Conservation (phyloP, 1,140 invertebrate genomes). For the Notospermus geniculatus region DNA sequence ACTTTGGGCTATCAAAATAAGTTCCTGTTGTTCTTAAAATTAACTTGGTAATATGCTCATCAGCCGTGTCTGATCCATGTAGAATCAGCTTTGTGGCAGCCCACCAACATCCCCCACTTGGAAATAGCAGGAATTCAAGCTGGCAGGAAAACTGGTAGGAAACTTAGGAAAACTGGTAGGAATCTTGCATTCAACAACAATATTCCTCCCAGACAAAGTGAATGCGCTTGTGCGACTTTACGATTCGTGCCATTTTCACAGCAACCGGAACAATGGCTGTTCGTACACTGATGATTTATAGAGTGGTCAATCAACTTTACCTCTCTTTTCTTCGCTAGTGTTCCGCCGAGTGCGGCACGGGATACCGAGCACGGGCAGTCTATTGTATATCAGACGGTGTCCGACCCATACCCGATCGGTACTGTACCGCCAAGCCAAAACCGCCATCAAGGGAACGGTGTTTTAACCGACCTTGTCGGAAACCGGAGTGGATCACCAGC, state of each 20-base stretch:
- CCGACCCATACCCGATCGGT: slow-evolving; percentile 34
- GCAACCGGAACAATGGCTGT: too few relatives aligned
- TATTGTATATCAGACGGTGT: slow-evolving; percentile 59
- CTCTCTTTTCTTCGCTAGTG: slow-evolving; percentile 62
- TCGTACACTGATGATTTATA: neutral
- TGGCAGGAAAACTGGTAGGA: too few relatives aligned
- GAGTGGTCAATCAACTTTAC: neutral
- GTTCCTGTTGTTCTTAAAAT: too few relatives aligned
- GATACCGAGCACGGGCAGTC: slow-evolving; percentile 67
- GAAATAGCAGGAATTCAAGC: too few relatives aligned
- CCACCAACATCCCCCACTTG: too few relatives aligned
- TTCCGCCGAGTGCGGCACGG: slow-evolving; percentile 75
- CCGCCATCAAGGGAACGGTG: slow-evolving; percentile 59
- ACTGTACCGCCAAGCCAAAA: slow-evolving; percentile 57
- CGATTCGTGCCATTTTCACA: too few relatives aligned
- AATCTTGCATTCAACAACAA: too few relatives aligned
- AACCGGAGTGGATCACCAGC: slow-evolving; percentile 62
- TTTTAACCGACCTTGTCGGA: slow-evolving; percentile 61
- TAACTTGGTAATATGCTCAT: too few relatives aligned
- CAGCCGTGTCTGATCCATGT: too few relatives aligned
- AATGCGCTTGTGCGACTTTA: neutral
- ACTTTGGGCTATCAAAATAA: slow-evolving; percentile 14
- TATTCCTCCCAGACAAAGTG: neutral
- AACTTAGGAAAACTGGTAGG: too few relatives aligned
- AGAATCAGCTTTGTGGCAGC: too few relatives aligned